phyloP scores from a whole-genome alignment of 2,888 invertebrate genomes.

The Pyralis farinalis region DNA sequence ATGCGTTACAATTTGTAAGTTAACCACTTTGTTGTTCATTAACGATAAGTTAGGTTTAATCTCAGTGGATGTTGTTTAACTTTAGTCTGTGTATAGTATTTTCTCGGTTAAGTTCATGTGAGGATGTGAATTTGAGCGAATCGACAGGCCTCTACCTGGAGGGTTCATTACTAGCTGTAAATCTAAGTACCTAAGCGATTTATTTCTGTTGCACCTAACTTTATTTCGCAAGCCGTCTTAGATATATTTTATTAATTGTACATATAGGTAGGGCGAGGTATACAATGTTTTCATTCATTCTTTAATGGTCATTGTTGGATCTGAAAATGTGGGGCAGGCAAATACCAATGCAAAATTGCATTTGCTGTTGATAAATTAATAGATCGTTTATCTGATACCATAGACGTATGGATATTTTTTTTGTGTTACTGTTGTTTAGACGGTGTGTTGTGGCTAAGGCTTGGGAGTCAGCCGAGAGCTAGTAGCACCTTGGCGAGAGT shows the following conservation, averaged over 20 bases:
- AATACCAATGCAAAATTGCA: conserved; percentile 60
- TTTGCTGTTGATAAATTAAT: conserved; percentile 52
- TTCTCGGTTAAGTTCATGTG: conserved; percentile 67
- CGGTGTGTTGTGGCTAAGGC: conserved; percentile 30
- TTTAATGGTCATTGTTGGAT: conserved; percentile 66
- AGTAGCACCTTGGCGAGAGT: not conserved
- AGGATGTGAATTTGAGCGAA: conserved; percentile 75
- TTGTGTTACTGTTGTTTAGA: conserved; percentile 50
- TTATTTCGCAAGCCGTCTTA: conserved; percentile 71
- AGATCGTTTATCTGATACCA: conserved; percentile 51
- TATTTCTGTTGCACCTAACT: conserved; percentile 69
- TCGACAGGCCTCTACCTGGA: conserved; percentile 65
- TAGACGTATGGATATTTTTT: conserved; percentile 58
- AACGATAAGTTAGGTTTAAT: conserved; percentile 78
- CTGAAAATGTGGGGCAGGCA: conserved; percentile 52
- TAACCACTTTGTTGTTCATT: conserved; percentile 81
- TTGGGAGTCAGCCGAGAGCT: conserved; percentile 18
- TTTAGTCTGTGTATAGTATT: conserved; percentile 77
- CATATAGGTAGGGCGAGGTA: conserved; percentile 74
- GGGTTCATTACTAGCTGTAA: conserved; percentile 68
- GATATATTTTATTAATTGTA: conserved; percentile 70
- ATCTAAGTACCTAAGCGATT: conserved; percentile 65
- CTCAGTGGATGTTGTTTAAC: conserved; percentile 74
- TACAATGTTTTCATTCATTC: conserved; percentile 57
- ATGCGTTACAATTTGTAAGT: conserved; percentile 67